Evolutionary conservation across 2,797 vertebrate species (phyloP), one percentile per base, ranked within the genome.

Genomic region (Australoheros facetus): DNA sequence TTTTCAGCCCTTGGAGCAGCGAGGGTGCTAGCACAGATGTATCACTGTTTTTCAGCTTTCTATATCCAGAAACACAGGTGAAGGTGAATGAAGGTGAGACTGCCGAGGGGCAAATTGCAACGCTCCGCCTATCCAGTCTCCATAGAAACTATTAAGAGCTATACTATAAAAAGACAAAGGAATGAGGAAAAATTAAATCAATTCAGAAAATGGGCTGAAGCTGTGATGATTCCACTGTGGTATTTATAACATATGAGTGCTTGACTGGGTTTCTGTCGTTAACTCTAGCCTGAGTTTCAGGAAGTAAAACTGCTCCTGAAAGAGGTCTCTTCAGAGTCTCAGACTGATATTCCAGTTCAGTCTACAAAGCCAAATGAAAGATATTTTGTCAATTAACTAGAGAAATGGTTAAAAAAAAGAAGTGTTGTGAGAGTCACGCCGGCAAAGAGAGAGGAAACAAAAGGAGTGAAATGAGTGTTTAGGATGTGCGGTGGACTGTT

Each of bases 141-240:
- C 91, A 92, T 93, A 92, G 91, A 92, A 92, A 93, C 90, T 66
- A 84, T 88, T 84, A 74, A 57, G 26, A 81, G 56, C 71, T 57
- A 45, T 78, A 83, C 75, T 83, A 88, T 86, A 83, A 89, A 89
- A 92, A 91, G 81, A 85, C 13, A 71, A 85, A 75, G 69, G 76
- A 69, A 64, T 56, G 48, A 78, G 77, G 64, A 69, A 57, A 76
- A 72, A 17, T 57, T 26, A 77, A 89, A 57, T 57, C 48, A 23
- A 16, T 58, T 60, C 37, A 77, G 69, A 83, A 75, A 82, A 70
- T 57, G 77, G 66, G 39, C 71, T 70, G 42, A 7, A 19, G 7
- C 69, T 81, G 37, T 77, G 48, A 83, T 78, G 30, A 88, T 79
- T 80, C 66, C 19, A 80, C 34, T 19, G 37, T 86, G 54, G 48